Conservation (phyloP, 2,113 vertebrate genomes). For the Oreochromis tanganicae region DNA sequence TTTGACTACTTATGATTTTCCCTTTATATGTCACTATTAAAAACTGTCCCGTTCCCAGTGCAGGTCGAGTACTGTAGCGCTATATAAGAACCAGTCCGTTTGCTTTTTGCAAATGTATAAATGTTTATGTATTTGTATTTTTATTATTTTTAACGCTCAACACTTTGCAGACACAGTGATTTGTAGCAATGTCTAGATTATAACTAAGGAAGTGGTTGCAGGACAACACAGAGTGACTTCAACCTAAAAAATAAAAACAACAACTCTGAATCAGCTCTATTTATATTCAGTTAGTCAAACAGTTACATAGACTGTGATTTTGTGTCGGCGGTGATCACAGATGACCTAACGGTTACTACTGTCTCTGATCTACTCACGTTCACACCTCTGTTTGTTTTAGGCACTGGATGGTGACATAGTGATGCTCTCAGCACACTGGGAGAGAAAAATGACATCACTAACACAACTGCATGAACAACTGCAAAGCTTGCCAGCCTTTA, state of each 20-base stretch:
- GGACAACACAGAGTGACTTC: background rate
- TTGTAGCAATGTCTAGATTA: background rate
- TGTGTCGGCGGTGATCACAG: background rate
- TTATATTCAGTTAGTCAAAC: background rate
- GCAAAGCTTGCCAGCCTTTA: constrained; percentile 80
- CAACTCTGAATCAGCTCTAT: background rate
- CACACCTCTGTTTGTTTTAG: constrained; percentile 54
- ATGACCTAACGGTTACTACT: background rate
- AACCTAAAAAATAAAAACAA: background rate
- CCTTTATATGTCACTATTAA: too few relatives aligned
- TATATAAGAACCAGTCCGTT: too few relatives aligned
- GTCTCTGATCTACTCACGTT: background rate
- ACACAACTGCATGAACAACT: constrained; percentile 85
- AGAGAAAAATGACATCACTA: constrained; percentile 79
- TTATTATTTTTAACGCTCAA: background rate
- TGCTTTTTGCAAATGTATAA: too few relatives aligned
- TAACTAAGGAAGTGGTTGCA: background rate
- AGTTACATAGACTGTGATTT: background rate
- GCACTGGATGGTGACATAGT: constrained; percentile 86
- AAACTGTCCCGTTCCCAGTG: too few relatives aligned
- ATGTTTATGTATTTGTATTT: background rate
- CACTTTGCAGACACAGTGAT: background rate
- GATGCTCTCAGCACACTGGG: constrained; percentile 93
- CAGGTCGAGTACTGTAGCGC: too few relatives aligned
- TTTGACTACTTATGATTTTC: too few relatives aligned